Percentiles rank a stretch among this genome's conserved stretches.
Conservation (phyloP, 2,113 vertebrate species). For the Gallinago paraguaiae region DNA sequence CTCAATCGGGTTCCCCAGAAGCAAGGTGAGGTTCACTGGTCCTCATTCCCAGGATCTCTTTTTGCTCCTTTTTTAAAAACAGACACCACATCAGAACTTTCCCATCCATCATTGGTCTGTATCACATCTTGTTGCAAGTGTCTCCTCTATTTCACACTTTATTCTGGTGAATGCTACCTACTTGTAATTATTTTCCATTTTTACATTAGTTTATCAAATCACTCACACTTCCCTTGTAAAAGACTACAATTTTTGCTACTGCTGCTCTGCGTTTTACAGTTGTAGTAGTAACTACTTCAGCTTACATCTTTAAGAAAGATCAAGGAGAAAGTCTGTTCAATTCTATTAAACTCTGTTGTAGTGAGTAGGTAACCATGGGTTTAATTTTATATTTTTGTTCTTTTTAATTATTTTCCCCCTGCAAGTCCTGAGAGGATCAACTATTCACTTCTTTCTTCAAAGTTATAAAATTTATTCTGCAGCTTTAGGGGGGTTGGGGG, state of each 20-base stretch:
- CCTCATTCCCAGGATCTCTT: not conserved
- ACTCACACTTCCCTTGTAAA: not conserved
- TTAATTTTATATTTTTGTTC: not conserved
- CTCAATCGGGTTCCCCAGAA: constrained; percentile 7
- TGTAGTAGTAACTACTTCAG: not conserved
- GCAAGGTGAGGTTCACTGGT: not conserved
- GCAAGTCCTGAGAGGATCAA: not conserved
- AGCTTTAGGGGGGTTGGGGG: fast-evolving
- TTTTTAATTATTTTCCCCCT: not conserved
- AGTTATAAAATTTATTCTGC: not conserved
- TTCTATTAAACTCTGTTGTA: not conserved
- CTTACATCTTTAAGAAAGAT: not conserved
- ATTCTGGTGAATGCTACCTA: not conserved
- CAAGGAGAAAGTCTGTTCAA: not conserved
- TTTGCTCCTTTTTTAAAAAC: not conserved
- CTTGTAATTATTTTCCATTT: not conserved
- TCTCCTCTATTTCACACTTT: not conserved
- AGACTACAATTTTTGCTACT: not conserved
- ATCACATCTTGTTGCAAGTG: not conserved
- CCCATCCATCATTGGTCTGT: not conserved
- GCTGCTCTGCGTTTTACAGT: not conserved
- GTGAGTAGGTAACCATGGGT: not conserved
- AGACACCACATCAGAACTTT: not conserved
- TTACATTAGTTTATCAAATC: not conserved
- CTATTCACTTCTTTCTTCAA: not conserved